Evolutionary conservation across 2,888 invertebrate species (phyloP), one percentile per base, ranked within the genome.

Genomic region (Auanema sp.): DNA sequence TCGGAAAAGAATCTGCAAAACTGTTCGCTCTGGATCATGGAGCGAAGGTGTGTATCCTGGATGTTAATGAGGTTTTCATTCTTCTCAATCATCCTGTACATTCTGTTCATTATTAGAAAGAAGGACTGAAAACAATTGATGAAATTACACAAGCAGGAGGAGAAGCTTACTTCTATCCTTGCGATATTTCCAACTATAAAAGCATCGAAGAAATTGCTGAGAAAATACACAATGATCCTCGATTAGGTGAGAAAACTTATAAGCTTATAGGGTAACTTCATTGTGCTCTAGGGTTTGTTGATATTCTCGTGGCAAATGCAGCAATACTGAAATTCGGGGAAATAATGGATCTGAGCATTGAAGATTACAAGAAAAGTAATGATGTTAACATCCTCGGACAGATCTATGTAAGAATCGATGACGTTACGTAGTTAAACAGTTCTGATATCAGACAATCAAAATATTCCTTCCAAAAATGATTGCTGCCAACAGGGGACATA

Each of bases 301-400:
- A 61, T 40, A 71, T 71, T 43, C 41, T 71, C 1, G 55, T 71
- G n/a, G 62, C 62, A 42, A 71, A 71, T 21, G 70, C 70, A 4
- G 70, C 70, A 43, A 66, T 71, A 55, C 54, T 71, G 11, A 63
- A 64, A 33, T 61, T 68, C 25, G 71, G 68, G 12, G 55, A 64
- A 25, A 49, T 68, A 10, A 14, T 42, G 10, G 66, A 64, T 23
- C 42, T 71, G 18, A 56, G 61, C 3, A 40, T 47, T 42, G 68
- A 58, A 12, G 71, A 71, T 50, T 71, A 62, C 25, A 58, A 49
- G 49, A 21, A 54, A 16, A 71, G 68, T 55, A 66, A 49, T 52
- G 54, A 71, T 25, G 64, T 71, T 47, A 71, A 71, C 60, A 68
- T 68, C 16, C 54, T 66, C 6, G 71, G 71, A 16, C 68, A 68